Evolutionary conservation across 2,888 invertebrate species (phyloP), one percentile per base, ranked within the genome.

Genomic region (Microchrysa polita): DNA sequence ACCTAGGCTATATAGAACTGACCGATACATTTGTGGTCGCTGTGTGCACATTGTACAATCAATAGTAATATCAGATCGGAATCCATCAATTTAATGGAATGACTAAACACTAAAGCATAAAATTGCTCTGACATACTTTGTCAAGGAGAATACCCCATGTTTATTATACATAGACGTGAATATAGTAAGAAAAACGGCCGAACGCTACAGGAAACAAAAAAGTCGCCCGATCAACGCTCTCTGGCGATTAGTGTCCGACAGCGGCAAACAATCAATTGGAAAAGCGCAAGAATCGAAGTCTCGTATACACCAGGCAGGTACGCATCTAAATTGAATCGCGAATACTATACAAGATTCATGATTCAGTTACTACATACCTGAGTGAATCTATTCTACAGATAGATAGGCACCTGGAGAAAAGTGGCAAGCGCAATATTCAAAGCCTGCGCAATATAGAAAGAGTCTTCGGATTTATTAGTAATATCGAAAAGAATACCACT

Each of bases 81-180:
- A 48, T 48, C 5, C 59, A 59, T 59, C 59, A 59, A 59, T 59
- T 59, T 59, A 59, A 23, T 59, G 23, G 59, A 22, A 59, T 59
- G 59, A 59, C 27, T 14, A 22, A 23, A n/a, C 23, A 59, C 27
- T 14, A 22, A 23, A n/a, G 59, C 23, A 59, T 59, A 59, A 59
- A 55, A 55, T 55, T 23, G 48, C 14, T 59, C 23, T 59, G 59
- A 59, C 59, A 59, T 59, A 59, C 59, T 59, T 59, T 59, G 14
- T 12, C n/a, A 23, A 22, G 14, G 59, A 59, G 10, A n/a, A 23
- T n/a, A n/a, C n/a, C n/a, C n/a, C n/a, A n/a, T n/a, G n/a, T n/a
- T n/a, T n/a, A n/a, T n/a, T n/a, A n/a, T n/a, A n/a, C n/a, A n/a
- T n/a, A n/a, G n/a, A n/a, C n/a, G n/a, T n/a, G n/a, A n/a, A n/a